Conservation (phyloP, 2,797 vertebrate genomes). For the Dryobates pubescens region DNA sequence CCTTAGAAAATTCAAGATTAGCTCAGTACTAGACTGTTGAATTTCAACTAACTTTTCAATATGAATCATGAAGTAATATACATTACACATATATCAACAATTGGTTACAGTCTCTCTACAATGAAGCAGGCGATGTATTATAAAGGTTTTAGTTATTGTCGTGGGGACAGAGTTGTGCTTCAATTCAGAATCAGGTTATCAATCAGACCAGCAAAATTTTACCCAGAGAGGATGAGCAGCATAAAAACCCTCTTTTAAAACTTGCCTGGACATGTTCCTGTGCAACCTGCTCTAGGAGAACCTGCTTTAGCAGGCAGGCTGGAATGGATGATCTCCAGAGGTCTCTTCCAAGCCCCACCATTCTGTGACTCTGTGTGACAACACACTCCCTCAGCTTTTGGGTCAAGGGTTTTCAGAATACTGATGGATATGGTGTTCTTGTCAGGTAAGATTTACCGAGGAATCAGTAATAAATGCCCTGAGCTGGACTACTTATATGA, state of each 20-base stretch:
- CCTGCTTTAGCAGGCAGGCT: too few species aligned
- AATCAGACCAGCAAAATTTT: too few species aligned
- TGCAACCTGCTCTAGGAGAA: too few species aligned
- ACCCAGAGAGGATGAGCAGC: too few species aligned
- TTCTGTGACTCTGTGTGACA: not conserved
- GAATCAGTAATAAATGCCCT: not conserved
- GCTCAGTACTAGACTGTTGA: not conserved
- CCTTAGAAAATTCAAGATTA: slow-evolving; percentile 4
- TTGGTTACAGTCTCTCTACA: not conserved
- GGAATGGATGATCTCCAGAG: too few species aligned
- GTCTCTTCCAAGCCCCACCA: too few species aligned
- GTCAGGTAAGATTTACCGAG: not conserved
- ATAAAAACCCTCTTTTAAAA: too few species aligned
- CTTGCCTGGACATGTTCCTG: too few species aligned
- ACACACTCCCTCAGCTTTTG: not conserved
- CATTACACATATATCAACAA: not conserved
- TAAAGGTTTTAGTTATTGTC: not conserved
- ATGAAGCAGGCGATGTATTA: not conserved
- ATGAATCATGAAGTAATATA: not conserved
- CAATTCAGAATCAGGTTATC: too few species aligned
- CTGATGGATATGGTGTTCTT: not conserved
- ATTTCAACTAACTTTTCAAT: not conserved
- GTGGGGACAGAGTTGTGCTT: too few species aligned
- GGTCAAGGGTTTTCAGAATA: not conserved
- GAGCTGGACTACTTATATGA: not conserved